phyloP scores from a whole-genome alignment of 2,113 vertebrate genomes.

The Cebus imitator region DNA sequence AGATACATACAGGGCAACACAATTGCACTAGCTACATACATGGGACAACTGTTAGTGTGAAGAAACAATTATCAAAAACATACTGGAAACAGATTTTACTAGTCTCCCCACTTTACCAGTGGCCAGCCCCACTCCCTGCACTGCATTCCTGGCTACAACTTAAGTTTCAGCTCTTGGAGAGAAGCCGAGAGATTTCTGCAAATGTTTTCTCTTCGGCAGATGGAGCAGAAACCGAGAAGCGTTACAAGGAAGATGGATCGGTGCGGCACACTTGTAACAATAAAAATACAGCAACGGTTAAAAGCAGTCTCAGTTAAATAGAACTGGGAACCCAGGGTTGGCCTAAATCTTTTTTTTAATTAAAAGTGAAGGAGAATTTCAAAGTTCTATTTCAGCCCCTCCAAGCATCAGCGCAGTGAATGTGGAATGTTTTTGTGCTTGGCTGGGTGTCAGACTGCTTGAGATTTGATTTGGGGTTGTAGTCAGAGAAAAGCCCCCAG shows the following conservation, averaged over 20 bases:
- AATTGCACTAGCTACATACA: rapidly evolving
- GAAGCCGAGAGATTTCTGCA: constrained; percentile 71
- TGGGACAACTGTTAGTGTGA: neutral
- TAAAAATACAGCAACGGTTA: constrained; percentile 64
- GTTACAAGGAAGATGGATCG: constrained; percentile 63
- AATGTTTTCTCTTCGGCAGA: constrained; percentile 79
- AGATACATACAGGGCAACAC: rapidly evolving
- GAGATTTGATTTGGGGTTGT: constrained; percentile 31
- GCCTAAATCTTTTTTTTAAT: constrained; percentile 77
- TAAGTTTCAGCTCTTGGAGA: constrained; percentile 67
- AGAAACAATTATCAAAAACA: neutral
- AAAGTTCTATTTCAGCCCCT: constrained; percentile 70
- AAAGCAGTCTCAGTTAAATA: constrained; percentile 68
- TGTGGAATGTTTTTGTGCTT: constrained; percentile 53
- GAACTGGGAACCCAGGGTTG: constrained; percentile 62
- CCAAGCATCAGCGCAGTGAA: neutral
- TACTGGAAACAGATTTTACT: neutral
- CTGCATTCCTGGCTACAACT: constrained; percentile 39
- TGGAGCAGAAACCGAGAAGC: constrained; percentile 70
- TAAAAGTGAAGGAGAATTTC: constrained; percentile 72
- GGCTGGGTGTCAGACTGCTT: constrained; percentile 8
- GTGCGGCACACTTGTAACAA: constrained; percentile 66
- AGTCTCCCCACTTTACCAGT: neutral
- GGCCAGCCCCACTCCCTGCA: constrained; percentile 15
- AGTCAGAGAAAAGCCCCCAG: constrained; percentile 1